Base-by-base conservation (phyloP, 2,797 vertebrate species). In the Notoglanidium macrostoma region DNA sequence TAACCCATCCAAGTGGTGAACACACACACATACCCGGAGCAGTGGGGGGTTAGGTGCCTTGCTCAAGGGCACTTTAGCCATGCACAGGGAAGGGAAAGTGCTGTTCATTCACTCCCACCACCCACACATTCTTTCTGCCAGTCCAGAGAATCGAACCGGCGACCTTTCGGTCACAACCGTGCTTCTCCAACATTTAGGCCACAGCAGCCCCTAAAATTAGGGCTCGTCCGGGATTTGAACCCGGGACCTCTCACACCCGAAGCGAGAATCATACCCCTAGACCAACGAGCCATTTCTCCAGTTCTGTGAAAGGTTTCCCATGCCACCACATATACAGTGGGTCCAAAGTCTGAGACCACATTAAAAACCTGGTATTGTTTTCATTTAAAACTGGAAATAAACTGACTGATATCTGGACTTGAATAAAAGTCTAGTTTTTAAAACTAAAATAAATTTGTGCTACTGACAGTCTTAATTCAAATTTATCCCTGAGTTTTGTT, bases 211-310 rank as follows among this genome's bases (percentile, higher is more conserved):
- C 40, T 40, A 40, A 40, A 40, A 40, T 40, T 40, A 40, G 94
- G 95, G 94, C 95, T 96, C 95, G 94, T 96, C 95, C 95, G 89
- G 90, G 91, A 93, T 92, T 92, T 93, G 92, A 93, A 92, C 91
- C 91, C 91, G 90, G 90, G 90, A 91, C 91, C 90, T 90, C 91
- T 92, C 91, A 89, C 91, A 92, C 91, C 90, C 91, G 85, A 92
- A 92, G 91, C 90, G 90, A 93, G 89, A 92, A 93, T 91, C 92
- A 92, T 92, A 92, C 91, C 90, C 91, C 91, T 92, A 92, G 89
- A 92, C 92, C 89, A 92, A 91, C 90, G 91, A 92, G 40, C 40
- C 3, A 35, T 35, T 68, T 68, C 32, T 2, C 63, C 63, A 67
- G 63, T n/a, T n/a, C n/a, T n/a, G 63, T 65, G n/a, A 65, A 65